These are phyloP conservation scores for Pipistrellus pipistrellus DNA, from an alignment of 2,797 vertebrate species.

Conservation along the genomic window DNA sequence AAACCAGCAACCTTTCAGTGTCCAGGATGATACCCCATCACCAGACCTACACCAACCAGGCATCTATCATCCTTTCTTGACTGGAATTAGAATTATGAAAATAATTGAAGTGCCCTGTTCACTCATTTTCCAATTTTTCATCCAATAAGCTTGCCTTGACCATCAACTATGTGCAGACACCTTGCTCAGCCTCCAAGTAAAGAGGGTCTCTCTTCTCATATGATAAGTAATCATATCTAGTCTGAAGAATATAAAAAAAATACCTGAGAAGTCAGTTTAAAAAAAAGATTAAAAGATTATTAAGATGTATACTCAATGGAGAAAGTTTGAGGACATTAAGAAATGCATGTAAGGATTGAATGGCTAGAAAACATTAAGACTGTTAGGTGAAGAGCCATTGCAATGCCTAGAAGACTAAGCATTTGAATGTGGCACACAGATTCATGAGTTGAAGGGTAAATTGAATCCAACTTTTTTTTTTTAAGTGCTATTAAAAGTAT, in stretches of 20 bases:
- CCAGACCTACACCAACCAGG: too few relatives aligned
- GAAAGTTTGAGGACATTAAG: not conserved
- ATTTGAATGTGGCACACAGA: not conserved
- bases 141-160: not conserved
- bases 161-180: not conserved
- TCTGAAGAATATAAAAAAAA: constrained; percentile 6
- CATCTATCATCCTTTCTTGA: not conserved
- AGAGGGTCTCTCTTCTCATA: not conserved
- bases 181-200: not conserved
- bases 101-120: not conserved
- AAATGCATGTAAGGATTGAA: not conserved
- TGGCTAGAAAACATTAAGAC: not conserved
- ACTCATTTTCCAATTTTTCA: not conserved
- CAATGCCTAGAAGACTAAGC: not conserved
- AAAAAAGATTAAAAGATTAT: constrained; percentile 1
- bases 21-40: too few relatives aligned
- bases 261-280: not conserved
- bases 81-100: not conserved
- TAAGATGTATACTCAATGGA: not conserved
- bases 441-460: not conserved
- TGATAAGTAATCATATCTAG: not conserved
- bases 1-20: too few relatives aligned
- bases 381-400: not conserved
- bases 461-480: not conserved
- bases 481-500: not conserved